These are phyloP conservation scores for Calosoma granatense DNA, from an alignment of 1,140 invertebrate species.

Conservation along the genomic window DNA sequence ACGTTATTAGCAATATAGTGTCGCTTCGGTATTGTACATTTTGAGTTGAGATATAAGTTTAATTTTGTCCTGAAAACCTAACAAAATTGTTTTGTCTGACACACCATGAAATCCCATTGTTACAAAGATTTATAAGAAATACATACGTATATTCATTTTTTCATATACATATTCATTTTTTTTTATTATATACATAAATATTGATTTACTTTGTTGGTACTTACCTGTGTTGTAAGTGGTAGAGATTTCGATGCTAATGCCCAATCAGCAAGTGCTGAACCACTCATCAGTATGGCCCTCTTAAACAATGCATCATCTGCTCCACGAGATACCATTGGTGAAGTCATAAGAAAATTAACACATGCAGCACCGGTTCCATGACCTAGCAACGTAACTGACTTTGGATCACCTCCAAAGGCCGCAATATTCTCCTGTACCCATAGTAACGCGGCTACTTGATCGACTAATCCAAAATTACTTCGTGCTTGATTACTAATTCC, in stretches of 20 bases:
- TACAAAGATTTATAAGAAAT: no score
- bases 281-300: constrained; percentile 87
- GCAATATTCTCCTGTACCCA: constrained; percentile 82
- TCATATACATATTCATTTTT: no score
- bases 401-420: constrained; percentile 77
- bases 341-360: constrained; percentile 80
- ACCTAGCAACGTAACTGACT: constrained; percentile 79
- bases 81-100: no score
- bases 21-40: no score
- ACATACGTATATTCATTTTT: no score
- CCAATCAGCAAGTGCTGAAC: constrained; percentile 83
- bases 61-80: no score
- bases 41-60: no score
- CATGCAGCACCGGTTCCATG: constrained; percentile 90
- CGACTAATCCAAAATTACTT: constrained; percentile 80
- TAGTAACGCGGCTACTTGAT: constrained; percentile 76
- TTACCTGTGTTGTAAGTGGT: constrained; percentile 60
- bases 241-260: constrained; percentile 73
- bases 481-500: constrained; percentile 56
- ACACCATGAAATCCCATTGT: no score
- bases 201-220: no score
- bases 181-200: no score
- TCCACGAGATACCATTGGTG: constrained; percentile 48
- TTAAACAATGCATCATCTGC: constrained; percentile 68
- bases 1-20: no score